Conservation (phyloP, 2,888 invertebrate genomes). For the Archips crataeganus region DNA sequence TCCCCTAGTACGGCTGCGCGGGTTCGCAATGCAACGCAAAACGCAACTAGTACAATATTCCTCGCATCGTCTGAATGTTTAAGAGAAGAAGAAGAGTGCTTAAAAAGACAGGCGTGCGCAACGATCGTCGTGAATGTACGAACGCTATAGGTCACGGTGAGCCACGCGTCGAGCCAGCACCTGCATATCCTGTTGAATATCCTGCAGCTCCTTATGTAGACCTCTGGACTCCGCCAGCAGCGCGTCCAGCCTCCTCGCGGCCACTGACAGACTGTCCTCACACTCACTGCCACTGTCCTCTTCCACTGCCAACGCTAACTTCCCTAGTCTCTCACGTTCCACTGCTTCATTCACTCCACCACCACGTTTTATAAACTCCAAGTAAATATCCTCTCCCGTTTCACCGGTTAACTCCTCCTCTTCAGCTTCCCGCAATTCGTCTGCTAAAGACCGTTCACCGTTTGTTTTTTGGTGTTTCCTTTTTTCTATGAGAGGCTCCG, state of each 20-base stretch:
- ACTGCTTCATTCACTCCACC: constrained; percentile 64
- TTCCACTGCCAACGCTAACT: constrained; percentile 77
- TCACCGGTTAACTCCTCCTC: constrained; percentile 60
- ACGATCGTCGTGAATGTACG: constrained; percentile 65
- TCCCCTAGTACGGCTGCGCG: too few relatives aligned
- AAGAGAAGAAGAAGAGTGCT: not conserved
- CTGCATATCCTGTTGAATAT: constrained; percentile 82
- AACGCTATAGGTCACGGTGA: constrained; percentile 74
- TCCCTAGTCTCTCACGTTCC: constrained; percentile 75
- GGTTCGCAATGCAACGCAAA: too few relatives aligned
- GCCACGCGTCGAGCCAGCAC: constrained; percentile 81
- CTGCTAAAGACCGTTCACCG: constrained; percentile 64
- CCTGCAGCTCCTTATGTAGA: constrained; percentile 78
- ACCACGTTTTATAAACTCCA: constrained; percentile 61
- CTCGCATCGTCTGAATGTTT: too few relatives aligned
- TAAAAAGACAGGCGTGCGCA: constrained; percentile 39
- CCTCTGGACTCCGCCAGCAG: constrained; percentile 77
- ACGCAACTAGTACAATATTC: too few relatives aligned
- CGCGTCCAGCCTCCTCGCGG: constrained; percentile 73
- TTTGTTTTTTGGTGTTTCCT: constrained; percentile 35
- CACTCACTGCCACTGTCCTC: constrained; percentile 63
- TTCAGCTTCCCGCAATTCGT: constrained; percentile 77
- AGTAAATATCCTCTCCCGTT: constrained; percentile 56
- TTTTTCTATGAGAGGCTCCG: constrained; percentile 34
- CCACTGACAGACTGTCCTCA: constrained; percentile 65